phyloP scores from a whole-genome alignment of 2,888 invertebrate genomes.

The Molorchus minor region DNA sequence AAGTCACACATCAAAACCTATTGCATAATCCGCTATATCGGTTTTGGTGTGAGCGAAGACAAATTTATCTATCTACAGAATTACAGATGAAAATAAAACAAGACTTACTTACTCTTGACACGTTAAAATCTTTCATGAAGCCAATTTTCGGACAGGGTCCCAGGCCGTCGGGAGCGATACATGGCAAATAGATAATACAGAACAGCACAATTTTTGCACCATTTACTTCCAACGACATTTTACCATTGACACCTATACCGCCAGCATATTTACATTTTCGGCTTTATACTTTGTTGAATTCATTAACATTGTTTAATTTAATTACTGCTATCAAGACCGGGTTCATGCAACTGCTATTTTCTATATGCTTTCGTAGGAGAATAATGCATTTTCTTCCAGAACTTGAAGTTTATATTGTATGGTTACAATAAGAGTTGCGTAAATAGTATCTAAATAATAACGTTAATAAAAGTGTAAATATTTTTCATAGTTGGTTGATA shows the following conservation, averaged over 20 bases:
- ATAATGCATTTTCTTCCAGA: too few relatives aligned
- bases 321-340: conserved; percentile 10
- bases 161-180: conserved; percentile 64
- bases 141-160: conserved; percentile 76
- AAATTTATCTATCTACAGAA: too few relatives aligned
- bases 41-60: too few relatives aligned
- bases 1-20: too few relatives aligned
- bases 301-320: conserved; percentile 29
- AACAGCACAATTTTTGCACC: conserved; percentile 37
- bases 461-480: conserved; percentile 13
- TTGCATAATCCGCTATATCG: too few relatives aligned
- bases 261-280: conserved; percentile 36
- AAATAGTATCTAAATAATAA: conserved; percentile 11
- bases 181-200: conserved; percentile 32
- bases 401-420: background rate
- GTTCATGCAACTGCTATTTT: background rate
- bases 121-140: conserved; percentile 72
- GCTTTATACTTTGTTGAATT: conserved; percentile 29
- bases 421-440: too few relatives aligned
- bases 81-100: too few relatives aligned
- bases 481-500: background rate
- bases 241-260: conserved; percentile 33
- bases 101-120: conserved; percentile 71
- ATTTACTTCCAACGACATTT: conserved; percentile 38
- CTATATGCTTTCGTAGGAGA: background rate